Percentiles rank a stretch among this genome's conserved stretches.
Conservation (phyloP, 1,140 invertebrate species). For the Ceratina calcarata region DNA sequence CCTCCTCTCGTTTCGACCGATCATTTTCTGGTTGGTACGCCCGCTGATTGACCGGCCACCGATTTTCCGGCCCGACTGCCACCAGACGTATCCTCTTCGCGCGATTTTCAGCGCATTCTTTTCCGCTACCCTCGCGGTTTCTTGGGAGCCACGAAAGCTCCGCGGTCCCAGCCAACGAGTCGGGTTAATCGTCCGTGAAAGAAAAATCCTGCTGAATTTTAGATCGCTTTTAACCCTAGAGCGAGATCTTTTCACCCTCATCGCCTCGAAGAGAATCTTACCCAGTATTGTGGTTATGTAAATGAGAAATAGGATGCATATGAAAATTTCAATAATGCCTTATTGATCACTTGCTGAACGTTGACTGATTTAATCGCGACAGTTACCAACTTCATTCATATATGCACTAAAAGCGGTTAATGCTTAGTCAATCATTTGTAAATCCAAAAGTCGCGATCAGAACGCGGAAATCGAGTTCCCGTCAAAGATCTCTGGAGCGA, state of each 20-base stretch:
- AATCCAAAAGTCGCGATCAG: no score
- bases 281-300: no score
- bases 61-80: slow-evolving; percentile 67
- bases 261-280: no score
- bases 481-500: slow-evolving; percentile 15
- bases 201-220: slow-evolving; percentile 2
- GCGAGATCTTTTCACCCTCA: no score
- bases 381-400: no score
- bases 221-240: not conserved
- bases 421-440: no score
- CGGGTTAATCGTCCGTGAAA: slow-evolving; percentile 33
- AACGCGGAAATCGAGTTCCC: not conserved
- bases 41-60: slow-evolving; percentile 64
- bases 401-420: no score
- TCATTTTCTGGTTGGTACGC: slow-evolving; percentile 70
- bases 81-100: slow-evolving; percentile 26
- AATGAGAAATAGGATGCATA: no score
- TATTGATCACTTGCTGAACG: no score
- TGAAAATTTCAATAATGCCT: no score
- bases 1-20: slow-evolving; percentile 14
- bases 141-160: slow-evolving; percentile 38
- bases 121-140: slow-evolving; percentile 47
- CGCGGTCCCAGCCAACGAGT: slow-evolving; percentile 23
- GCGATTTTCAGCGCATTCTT: slow-evolving; percentile 30
- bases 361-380: no score